Percentiles rank a stretch among this genome's conserved stretches.
phyloP scores from a whole-genome alignment of 2,888 invertebrate species.

The Coelopa pilipes region DNA sequence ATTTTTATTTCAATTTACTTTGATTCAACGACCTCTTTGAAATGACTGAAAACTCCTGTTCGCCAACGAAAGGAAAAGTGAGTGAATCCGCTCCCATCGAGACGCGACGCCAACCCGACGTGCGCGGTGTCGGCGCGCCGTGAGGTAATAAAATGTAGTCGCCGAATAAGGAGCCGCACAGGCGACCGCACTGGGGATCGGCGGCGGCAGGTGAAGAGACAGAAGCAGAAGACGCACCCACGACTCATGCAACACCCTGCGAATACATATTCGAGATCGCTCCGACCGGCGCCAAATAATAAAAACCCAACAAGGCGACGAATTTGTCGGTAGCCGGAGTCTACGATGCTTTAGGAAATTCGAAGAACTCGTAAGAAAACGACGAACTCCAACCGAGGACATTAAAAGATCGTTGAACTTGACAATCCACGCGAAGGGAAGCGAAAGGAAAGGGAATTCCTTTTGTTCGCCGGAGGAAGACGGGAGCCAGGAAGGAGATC shows the following conservation, averaged over 20 bases:
- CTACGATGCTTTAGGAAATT: too few relatives aligned
- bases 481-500: too few relatives aligned
- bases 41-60: too few relatives aligned
- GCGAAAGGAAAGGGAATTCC: conserved; percentile 9
- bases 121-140: too few relatives aligned
- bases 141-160: too few relatives aligned
- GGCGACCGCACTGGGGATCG: neutral
- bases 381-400: neutral
- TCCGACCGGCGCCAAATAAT: neutral
- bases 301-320: neutral
- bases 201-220: neutral
- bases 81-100: too few relatives aligned
- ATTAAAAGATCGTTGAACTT: conserved; percentile 11
- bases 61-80: too few relatives aligned
- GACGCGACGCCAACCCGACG: too few relatives aligned
- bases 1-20: too few relatives aligned
- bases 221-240: neutral
- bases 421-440: neutral
- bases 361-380: neutral
- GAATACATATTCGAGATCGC: neutral
- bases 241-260: neutral
- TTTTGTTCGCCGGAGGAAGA: neutral
- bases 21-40: too few relatives aligned
- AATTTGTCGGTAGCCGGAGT: too few relatives aligned
- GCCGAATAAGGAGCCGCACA: neutral